Conservation (phyloP, 1,140 invertebrate genomes). For the Psix sp. region DNA sequence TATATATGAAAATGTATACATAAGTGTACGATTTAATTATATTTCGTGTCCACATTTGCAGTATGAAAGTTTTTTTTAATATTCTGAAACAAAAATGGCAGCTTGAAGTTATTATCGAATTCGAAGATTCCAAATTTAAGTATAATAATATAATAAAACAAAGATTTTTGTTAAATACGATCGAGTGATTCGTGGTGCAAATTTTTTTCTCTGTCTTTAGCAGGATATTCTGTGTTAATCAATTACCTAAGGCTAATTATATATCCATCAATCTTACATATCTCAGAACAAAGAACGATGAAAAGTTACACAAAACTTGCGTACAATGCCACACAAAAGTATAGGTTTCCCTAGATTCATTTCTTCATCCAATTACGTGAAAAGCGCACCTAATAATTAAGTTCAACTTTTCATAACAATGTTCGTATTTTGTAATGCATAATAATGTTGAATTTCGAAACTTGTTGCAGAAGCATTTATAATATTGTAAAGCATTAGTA, state of each 20-base stretch:
- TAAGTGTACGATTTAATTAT: too few species aligned
- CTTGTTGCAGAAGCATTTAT: constrained; percentile 22
- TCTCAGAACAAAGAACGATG: constrained; percentile 6
- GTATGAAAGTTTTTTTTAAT: too few species aligned
- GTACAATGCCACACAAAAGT: constrained; percentile 12
- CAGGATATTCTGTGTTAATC: constrained; percentile 14
- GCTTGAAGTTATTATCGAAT: too few species aligned
- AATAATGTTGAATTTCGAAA: constrained; percentile 40
- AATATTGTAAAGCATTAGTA: constrained; percentile 18
- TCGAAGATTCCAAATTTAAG: too few species aligned
- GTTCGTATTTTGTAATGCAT: constrained; percentile 35
- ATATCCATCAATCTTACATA: constrained; percentile 34
- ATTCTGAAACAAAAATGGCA: too few species aligned
- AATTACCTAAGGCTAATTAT: constrained; percentile 20
- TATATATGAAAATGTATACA: constrained; percentile 9
- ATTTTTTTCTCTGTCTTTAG: constrained; percentile 2
- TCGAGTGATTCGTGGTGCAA: constrained; percentile 4
- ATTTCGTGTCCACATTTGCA: too few species aligned
- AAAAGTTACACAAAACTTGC: constrained; percentile 31
- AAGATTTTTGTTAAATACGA: too few species aligned
- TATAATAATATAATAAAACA: too few species aligned
- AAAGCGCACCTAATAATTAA: constrained; percentile 37
- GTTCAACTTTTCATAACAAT: constrained; percentile 31
- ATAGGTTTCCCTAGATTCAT: constrained; percentile 26
- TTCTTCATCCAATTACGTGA: constrained; percentile 27